Evolutionary conservation across 35 echinoderm and acorn worm species (phyloP).

Genomic region (Holothuria glaberrima): DNA sequence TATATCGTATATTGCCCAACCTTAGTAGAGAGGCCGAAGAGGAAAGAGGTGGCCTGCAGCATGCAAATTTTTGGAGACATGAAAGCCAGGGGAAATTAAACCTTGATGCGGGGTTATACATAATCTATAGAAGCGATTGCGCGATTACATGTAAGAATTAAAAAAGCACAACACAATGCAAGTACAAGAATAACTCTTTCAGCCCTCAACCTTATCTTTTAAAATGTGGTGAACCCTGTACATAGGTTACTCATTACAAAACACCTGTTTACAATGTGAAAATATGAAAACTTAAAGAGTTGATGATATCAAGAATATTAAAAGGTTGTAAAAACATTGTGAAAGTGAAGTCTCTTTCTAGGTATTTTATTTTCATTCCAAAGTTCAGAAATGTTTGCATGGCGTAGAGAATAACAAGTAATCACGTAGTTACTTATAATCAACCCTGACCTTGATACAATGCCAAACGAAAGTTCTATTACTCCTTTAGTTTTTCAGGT

Average conservation of each 20-base stretch:
- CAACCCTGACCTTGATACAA: too few species aligned
- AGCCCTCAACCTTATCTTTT: neutral
- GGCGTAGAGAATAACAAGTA: too few species aligned
- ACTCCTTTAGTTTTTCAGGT: too few species aligned
- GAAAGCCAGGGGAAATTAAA: too few species aligned
- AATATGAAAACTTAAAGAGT: constrained; percentile 15
- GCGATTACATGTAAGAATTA: neutral
- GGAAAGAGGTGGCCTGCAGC: too few species aligned
- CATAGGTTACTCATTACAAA: neutral
- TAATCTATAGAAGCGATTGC: neutral
- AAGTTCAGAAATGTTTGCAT: constrained; percentile 2
- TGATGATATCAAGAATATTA: too few species aligned
- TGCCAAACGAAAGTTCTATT: too few species aligned
- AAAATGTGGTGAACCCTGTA: neutral
- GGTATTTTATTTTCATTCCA: constrained; percentile 1
- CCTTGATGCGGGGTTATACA: neutral
- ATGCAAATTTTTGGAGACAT: too few species aligned
- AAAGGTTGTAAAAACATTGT: neutral
- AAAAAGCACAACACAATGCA: constrained; percentile 5
- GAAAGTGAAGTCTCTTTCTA: neutral
- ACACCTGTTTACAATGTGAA: neutral
- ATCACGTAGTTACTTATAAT: too few species aligned
- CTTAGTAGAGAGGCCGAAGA: too few species aligned
- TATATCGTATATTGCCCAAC: too few species aligned
- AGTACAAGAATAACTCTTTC: neutral